A percentile compares a stretch with the other conserved stretches of the same genome.
Conservation (phyloP, 2,888 invertebrate genomes). For the Sesia bembeciformis region DNA sequence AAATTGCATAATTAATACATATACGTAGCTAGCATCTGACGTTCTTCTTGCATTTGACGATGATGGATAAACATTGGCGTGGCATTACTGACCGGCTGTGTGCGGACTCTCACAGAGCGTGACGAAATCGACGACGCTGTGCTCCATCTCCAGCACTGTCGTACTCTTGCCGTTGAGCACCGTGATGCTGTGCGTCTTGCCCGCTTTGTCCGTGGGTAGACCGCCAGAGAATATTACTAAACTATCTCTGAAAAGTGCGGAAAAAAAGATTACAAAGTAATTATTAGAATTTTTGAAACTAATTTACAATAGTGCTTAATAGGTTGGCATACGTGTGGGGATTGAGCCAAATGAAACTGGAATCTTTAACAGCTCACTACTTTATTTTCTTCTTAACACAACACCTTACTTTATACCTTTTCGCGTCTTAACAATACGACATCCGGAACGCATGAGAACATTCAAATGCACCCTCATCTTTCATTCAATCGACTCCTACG, state of each 20-base stretch:
- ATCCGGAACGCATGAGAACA: too few species aligned
- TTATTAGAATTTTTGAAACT: neutral
- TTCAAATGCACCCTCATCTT: too few species aligned
- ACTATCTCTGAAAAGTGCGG: conserved; percentile 81
- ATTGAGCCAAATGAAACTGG: neutral
- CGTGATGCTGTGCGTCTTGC: conserved; percentile 94
- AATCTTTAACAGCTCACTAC: too few species aligned
- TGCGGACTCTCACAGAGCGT: conserved; percentile 96
- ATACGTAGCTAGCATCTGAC: too few species aligned
- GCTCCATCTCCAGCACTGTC: conserved; percentile 99
- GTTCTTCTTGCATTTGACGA: too few species aligned
- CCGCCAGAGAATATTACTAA: conserved; percentile 98
- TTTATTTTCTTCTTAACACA: too few species aligned
- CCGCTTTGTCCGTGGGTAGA: conserved; percentile 91
- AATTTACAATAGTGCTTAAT: neutral
- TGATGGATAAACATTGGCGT: too few species aligned
- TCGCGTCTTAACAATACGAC: too few species aligned
- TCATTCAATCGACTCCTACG: too few species aligned
- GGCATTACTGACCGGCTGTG: conserved; percentile 81
- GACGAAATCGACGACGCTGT: conserved; percentile 97
- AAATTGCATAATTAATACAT: too few species aligned
- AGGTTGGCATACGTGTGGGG: neutral
- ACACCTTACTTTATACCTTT: too few species aligned
- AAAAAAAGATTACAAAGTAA: neutral
- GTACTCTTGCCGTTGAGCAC: conserved; percentile 97